Evolutionary conservation across 2,888 invertebrate genomes (phyloP).

Genomic region (Frankliniella fusca): DNA sequence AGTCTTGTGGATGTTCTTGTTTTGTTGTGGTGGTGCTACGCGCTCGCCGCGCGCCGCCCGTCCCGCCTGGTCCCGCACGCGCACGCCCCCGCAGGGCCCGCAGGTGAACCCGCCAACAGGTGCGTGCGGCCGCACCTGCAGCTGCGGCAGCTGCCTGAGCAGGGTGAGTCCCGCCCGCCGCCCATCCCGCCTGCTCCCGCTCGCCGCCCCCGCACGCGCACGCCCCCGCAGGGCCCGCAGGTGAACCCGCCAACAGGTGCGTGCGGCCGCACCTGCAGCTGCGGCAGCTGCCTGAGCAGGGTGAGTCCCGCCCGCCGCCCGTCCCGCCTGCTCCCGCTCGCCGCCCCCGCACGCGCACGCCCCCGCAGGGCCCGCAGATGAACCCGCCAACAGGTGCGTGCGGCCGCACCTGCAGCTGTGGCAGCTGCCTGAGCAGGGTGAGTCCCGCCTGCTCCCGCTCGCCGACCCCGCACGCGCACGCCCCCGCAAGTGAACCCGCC

Average conservation of each 20-base stretch:
- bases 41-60: not conserved
- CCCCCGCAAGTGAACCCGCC: no score
- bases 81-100: not conserved
- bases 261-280: no score
- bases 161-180: not conserved
- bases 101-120: conserved; percentile 19
- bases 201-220: not conserved
- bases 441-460: no score
- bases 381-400: no score
- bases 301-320: not conserved
- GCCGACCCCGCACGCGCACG: not conserved
- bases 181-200: not conserved
- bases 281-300: no score
- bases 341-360: no score
- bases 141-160: not conserved
- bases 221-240: no score
- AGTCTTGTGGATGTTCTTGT: conserved; percentile 1
- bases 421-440: no score
- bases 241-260: no score
- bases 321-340: not conserved
- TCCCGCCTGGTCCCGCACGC: not conserved
- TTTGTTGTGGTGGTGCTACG: conserved; percentile 1
- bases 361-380: no score
- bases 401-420: no score
- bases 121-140: not conserved